Evolutionary conservation across 2,797 vertebrate genomes (phyloP).

Genomic region (Sebastes baramenuke): DNA sequence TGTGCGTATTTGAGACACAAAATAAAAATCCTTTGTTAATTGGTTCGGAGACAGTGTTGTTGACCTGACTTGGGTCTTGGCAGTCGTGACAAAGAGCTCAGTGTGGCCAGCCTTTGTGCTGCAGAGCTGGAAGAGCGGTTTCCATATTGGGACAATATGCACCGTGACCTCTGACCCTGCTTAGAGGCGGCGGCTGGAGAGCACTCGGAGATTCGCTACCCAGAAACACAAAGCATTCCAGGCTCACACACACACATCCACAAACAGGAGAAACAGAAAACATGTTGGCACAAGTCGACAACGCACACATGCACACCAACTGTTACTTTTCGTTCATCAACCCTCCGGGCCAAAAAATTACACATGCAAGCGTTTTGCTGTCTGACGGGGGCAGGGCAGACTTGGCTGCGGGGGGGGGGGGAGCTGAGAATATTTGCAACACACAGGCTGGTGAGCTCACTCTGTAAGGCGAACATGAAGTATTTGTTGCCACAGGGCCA

Average conservation of each 20-base stretch:
- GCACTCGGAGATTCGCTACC: constrained; percentile 45
- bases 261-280: constrained; percentile 49
- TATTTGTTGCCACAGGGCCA: constrained; percentile 70
- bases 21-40: constrained; percentile 60
- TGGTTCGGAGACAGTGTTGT: constrained; percentile 50
- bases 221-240: constrained; percentile 63
- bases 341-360: constrained; percentile 70
- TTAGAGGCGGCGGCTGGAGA: constrained; percentile 54
- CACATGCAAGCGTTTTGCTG: constrained; percentile 76
- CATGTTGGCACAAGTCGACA: constrained; percentile 65
- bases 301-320: constrained; percentile 76
- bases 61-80: constrained; percentile 69
- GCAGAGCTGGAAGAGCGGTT: constrained; percentile 63
- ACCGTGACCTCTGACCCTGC: constrained; percentile 68
- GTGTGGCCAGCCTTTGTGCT: constrained; percentile 66
- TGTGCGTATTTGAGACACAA: constrained; percentile 33
- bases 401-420: constrained; percentile 57
- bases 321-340: constrained; percentile 73
- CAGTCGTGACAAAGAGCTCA: constrained; percentile 71
- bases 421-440: constrained; percentile 67
- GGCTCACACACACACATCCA: constrained; percentile 26
- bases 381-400: constrained; percentile 75
- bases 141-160: constrained; percentile 80
- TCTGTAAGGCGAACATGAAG: constrained; percentile 68
- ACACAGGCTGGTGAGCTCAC: constrained; percentile 71